Evolutionary conservation across 2,888 invertebrate genomes (phyloP).

Genomic region (Ichneumon xanthorius): DNA sequence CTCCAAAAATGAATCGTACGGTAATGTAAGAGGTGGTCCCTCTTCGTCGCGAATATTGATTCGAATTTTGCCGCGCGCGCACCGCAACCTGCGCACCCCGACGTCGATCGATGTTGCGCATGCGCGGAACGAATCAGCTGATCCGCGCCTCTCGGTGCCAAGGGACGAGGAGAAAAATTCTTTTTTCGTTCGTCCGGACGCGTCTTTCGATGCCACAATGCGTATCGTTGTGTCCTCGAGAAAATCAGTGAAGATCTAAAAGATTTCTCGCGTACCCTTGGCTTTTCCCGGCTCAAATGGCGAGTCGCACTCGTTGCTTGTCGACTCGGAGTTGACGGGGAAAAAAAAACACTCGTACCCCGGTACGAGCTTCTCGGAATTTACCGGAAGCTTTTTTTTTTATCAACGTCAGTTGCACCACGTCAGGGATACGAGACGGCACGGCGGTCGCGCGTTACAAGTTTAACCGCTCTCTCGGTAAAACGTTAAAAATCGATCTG

Average conservation of each 20-base stretch:
- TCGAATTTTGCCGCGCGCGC: not conserved
- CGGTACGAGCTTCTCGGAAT: slow-evolving; percentile 27
- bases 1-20: too few relatives aligned
- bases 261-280: slow-evolving; percentile 14
- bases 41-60: not conserved
- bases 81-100: not conserved
- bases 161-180: slow-evolving; percentile 21
- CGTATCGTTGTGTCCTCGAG: slow-evolving; percentile 29
- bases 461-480: not conserved
- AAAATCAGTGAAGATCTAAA: slow-evolving; percentile 19
- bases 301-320: slow-evolving; percentile 6
- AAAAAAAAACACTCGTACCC: slow-evolving; percentile 28
- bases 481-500: slow-evolving; percentile 2
- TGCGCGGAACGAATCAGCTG: slow-evolving; percentile 49
- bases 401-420: slow-evolving; percentile 69
- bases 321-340: not conserved
- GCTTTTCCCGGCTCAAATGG: not conserved
- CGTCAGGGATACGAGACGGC: slow-evolving; percentile 72
- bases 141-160: slow-evolving; percentile 6
- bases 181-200: slow-evolving; percentile 20
- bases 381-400: slow-evolving; percentile 71
- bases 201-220: slow-evolving; percentile 45
- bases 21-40: too few relatives aligned
- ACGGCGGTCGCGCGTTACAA: slow-evolving; percentile 23
- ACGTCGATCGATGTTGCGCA: slow-evolving; percentile 32